A percentile compares a stretch with the other conserved stretches of the same genome.
phyloP scores from a whole-genome alignment of 2,113 vertebrate genomes.

The Tragelaphus buxtoni region DNA sequence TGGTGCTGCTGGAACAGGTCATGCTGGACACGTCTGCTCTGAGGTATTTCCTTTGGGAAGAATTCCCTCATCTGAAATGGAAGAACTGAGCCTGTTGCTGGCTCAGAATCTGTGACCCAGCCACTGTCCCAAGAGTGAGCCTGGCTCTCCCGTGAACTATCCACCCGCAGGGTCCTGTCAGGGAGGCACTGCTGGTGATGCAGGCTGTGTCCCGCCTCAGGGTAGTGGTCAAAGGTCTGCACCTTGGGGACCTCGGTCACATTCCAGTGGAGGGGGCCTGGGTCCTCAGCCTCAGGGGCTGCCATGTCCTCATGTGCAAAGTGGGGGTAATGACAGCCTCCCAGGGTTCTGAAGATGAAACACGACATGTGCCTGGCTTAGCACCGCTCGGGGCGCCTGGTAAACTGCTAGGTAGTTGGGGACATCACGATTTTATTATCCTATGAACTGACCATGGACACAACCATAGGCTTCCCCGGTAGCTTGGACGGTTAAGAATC shows the following conservation, averaged over 20 bases:
- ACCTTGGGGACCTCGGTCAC: not conserved
- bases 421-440: too few species aligned
- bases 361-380: rapidly evolving
- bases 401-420: not conserved
- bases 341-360: not conserved
- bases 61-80: rapidly evolving
- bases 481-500: not conserved
- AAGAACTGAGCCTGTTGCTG: rapidly evolving
- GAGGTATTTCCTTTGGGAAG: not conserved
- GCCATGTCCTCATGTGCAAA: rapidly evolving
- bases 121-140: not conserved
- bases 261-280: not conserved
- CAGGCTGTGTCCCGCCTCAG: not conserved
- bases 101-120: not conserved
- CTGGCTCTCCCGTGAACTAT: rapidly evolving
- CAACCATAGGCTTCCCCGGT: not conserved
- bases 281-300: not conserved
- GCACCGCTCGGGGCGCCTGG: rapidly evolving
- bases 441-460: not conserved
- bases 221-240: not conserved
- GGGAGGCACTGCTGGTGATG: not conserved
- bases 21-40: rapidly evolving
- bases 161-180: too few species aligned
- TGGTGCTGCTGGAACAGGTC: not conserved
- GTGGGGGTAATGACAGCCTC: not conserved